Evolutionary conservation across 2,797 vertebrate species (phyloP).

Genomic region (Podarcis siculus): DNA sequence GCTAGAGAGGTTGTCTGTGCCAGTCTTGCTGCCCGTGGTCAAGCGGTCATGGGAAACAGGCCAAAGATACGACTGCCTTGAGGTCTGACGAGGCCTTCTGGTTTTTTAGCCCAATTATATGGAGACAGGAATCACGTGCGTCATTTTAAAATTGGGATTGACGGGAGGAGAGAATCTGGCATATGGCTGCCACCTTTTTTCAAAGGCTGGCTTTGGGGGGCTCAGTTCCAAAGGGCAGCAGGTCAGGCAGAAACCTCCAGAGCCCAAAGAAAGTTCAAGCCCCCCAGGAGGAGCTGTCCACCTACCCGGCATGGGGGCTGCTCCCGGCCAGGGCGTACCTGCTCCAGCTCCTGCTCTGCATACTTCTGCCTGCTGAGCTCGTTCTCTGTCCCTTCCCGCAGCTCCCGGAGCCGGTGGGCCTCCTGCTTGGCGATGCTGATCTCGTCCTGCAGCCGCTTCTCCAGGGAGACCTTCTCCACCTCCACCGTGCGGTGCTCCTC

Average conservation of each 20-base stretch:
- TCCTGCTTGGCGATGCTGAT: slow-evolving; percentile 96
- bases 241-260: too few species aligned
- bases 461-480: slow-evolving; percentile 96
- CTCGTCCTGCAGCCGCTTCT: slow-evolving; percentile 97
- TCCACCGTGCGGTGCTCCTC: slow-evolving; percentile 97
- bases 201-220: too few species aligned
- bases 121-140: neutral
- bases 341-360: slow-evolving; percentile 94
- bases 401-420: slow-evolving; percentile 90
- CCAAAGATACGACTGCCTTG: too few species aligned
- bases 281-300: rapidly evolving
- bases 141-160: neutral
- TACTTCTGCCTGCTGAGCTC: slow-evolving; percentile 96
- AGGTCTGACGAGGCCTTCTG: too few species aligned
- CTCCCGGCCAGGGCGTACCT: slow-evolving; percentile 76
- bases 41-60: neutral
- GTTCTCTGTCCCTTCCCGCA: slow-evolving; percentile 94
- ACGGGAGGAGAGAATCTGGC: neutral
- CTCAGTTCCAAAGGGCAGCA: rapidly evolving
- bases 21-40: neutral
- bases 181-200: too few species aligned
- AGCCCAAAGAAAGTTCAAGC: too few species aligned
- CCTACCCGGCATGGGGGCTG: neutral
- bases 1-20: neutral
- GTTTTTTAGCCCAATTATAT: neutral